phyloP scores from a whole-genome alignment of 1,140 invertebrate species.

The Pseudoatta argentina region DNA sequence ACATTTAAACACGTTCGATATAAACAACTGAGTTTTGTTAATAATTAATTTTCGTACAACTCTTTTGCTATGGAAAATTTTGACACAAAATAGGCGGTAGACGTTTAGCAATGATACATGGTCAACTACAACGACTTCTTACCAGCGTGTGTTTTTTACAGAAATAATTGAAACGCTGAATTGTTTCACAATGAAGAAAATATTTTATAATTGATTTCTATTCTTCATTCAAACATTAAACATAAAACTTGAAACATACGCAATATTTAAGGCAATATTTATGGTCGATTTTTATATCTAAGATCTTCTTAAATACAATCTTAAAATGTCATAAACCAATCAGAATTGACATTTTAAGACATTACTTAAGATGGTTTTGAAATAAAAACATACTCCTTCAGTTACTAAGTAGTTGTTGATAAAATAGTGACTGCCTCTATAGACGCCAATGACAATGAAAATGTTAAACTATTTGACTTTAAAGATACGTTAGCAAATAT shows the following conservation, averaged over 20 bases:
- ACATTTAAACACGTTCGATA: conserved; percentile 32
- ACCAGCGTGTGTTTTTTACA: neutral
- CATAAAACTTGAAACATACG: neutral
- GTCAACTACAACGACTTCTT: neutral
- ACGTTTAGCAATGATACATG: neutral
- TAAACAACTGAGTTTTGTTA: neutral
- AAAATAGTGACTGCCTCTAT: neutral
- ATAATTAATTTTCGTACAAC: neutral
- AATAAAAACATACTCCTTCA: too few relatives aligned
- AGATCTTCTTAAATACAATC: too few relatives aligned
- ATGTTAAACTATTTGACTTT: conserved; percentile 8
- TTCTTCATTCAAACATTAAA: neutral
- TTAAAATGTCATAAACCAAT: too few relatives aligned
- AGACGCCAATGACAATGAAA: neutral
- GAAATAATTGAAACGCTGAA: neutral
- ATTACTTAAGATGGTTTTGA: too few relatives aligned
- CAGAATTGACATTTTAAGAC: too few relatives aligned
- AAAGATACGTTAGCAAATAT: neutral
- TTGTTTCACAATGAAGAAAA: neutral
- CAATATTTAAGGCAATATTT: neutral
- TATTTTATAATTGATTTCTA: neutral
- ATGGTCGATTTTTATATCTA: too few relatives aligned
- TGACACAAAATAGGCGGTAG: neutral
- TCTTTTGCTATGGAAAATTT: neutral
- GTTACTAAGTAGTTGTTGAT: neutral